Base-by-base conservation (phyloP, 2,113 vertebrate genomes). In the Tympanuchus pallidicinctus region DNA sequence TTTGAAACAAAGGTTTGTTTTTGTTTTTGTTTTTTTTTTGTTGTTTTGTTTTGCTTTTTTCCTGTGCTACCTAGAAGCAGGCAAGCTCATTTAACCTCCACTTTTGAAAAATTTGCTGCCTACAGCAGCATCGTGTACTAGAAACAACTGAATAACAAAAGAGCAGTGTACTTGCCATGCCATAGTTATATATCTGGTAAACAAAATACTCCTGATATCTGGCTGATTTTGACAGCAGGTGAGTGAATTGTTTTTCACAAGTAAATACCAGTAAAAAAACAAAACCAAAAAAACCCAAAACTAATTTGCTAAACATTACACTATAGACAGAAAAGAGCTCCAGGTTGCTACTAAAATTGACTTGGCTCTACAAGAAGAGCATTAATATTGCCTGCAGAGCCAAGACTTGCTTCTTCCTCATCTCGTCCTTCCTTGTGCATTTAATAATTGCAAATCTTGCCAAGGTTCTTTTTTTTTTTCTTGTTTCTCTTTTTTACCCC, bases 291-390 rank as follows among this genome's bases (percentile, higher is more conserved):
- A 16, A 52, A 28, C 27, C 36, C 21, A 48, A 22, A 48, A 48
- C 52, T 92, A 72, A 78, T 86, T 96, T 97, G 88, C 66, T 96
- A 91, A 95, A 94, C 56, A 90, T 7, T 86, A 78, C 75, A 48
- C 82, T 93, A 64, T 1, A 61, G 66, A 92, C 78, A 93, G 72
- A 95, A 78, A 9, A 80, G 85, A 88, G 56, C 28, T 86, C 56
- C 40, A 28, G 73, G 78, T 94, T 8, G 6, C 63, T 40, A 32
- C 13, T 92, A 82, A 95, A 88, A 96, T 95, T 66, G 14, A 79
- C 57, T 65, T 89, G 36, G 65, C 69, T 86, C 76, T 80, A 50
- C 77, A 79, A 71, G 52, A 82, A 56, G 77, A 72, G 38, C 40
- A 61, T 24, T 59, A 10, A 56, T 89, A 47, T 20, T 48, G 16